These are phyloP conservation scores for Anomalospiza imberbis DNA, from an alignment of 2,797 vertebrate species.

Conservation along the genomic window DNA sequence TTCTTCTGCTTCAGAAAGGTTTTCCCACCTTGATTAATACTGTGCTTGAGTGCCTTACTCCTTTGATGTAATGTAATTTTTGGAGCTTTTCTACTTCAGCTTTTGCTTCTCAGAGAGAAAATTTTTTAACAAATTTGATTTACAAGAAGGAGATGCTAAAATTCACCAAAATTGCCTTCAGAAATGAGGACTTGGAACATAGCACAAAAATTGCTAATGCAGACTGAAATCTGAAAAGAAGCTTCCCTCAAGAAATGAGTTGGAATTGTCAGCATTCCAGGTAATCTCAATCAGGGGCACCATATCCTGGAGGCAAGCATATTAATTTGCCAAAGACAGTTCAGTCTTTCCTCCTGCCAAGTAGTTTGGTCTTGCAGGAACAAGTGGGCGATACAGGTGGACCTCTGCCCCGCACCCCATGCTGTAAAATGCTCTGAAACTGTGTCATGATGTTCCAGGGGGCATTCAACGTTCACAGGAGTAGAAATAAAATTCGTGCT, in stretches of 20 bases:
- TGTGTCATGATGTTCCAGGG: background rate
- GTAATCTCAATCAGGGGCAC: background rate
- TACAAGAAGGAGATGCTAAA: background rate
- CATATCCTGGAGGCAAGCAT: background rate
- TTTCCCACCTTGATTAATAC: background rate
- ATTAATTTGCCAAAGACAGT: background rate
- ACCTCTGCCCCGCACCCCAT: background rate
- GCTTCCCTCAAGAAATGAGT: background rate
- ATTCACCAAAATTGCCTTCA: background rate
- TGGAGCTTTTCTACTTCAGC: background rate
- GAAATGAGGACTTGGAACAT: background rate
- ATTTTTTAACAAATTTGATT: background rate
- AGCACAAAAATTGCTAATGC: background rate
- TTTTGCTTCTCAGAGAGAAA: background rate
- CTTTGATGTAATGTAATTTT: background rate
- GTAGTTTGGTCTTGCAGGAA: background rate
- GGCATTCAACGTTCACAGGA: background rate
- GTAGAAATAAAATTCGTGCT: background rate
- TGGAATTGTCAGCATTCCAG: background rate
- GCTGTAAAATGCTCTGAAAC: background rate
- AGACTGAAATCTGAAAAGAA: background rate
- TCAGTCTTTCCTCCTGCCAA: background rate
- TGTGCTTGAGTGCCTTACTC: background rate
- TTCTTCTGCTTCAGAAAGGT: background rate
- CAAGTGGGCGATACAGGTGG: background rate